phyloP scores from a whole-genome alignment of 2,888 invertebrate genomes.

The Spodoptera littoralis region DNA sequence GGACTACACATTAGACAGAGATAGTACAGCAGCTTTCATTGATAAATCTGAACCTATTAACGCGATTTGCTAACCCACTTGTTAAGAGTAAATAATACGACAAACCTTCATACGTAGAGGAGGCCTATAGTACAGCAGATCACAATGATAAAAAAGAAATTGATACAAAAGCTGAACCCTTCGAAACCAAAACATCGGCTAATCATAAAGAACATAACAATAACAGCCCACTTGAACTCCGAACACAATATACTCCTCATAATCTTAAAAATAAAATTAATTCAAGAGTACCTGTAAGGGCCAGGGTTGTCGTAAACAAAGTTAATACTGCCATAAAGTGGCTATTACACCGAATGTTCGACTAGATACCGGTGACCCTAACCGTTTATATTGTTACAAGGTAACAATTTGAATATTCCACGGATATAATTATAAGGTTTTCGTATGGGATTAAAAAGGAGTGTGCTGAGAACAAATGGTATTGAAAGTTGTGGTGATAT shows the following conservation, averaged over 20 bases:
- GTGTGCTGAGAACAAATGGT: not conserved
- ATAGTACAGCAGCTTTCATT: no score
- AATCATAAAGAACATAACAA: not conserved
- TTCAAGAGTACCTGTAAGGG: slow-evolving; percentile 25
- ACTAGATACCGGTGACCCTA: slow-evolving; percentile 54
- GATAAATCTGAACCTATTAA: no score
- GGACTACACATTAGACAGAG: no score
- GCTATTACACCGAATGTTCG: slow-evolving; percentile 57
- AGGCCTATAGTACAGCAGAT: no score
- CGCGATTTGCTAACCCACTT: no score
- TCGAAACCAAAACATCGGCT: no score
- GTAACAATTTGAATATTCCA: slow-evolving; percentile 55
- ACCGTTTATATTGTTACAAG: slow-evolving; percentile 53
- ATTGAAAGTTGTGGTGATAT: no score
- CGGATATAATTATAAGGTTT: slow-evolving; percentile 9
- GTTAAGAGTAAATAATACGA: no score
- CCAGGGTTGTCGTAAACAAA: slow-evolving; percentile 56
- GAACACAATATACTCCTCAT: not conserved
- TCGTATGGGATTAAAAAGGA: not conserved
- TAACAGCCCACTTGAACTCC: not conserved
- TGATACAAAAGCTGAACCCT: no score
- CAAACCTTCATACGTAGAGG: no score
- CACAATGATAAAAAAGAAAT: no score
- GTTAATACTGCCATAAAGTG: slow-evolving; percentile 52
- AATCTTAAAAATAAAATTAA: slow-evolving; percentile 36